Evolutionary conservation across 2,797 vertebrate species (phyloP), one percentile per base, ranked within the genome.

Genomic region (Heterohyrax brucei): DNA sequence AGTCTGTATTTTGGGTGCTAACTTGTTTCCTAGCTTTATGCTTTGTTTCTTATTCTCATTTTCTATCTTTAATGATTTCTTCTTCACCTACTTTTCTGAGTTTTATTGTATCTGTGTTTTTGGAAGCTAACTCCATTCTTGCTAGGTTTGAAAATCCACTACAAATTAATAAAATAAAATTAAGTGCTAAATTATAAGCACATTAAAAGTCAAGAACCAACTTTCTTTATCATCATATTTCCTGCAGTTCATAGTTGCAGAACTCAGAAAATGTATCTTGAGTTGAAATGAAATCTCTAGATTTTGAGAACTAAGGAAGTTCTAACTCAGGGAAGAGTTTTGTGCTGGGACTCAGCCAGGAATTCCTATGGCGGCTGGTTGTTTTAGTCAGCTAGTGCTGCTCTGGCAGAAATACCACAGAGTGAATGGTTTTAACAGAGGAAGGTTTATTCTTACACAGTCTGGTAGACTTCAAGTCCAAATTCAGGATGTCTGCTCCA

Each of bases 81-180:
- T 87, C 64, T 80, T 92, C 44, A 86, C n/a, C 21, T 88, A 28
- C 10, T 62, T 81, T 30, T 89, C 13, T 56, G 80, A 87, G 24
- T 83, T 92, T 89, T 18, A 44, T 83, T 92, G 77, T 73, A 68
- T 14, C 46, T 39, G 56, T 5, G 6, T 80, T 94, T 94, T 89
- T 80, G 50, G 87, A 91, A 93, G 26, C 10, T 14, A 70, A 14
- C 28, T 89, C 59, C 28, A 13, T 70, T 3, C 22, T 33, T 93
- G 77, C 68, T 75, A 88, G n/a, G 30, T 30, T 73, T 48, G 18
- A 62, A 82, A 50, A 10, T 22, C 80, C 86, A 14, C 73, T 68
- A 53, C 64, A 77, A 87, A 44, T 73, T 82, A 75, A 79, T 78
- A 61, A 95, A 89, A 92, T 73, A 61, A 91, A 86, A 72, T 50